A percentile compares a stretch with the other conserved stretches of the same genome.
These are phyloP conservation scores for Sepioteuthis lessoniana DNA, from an alignment of 2,888 invertebrate genomes.

Conservation along the genomic window DNA sequence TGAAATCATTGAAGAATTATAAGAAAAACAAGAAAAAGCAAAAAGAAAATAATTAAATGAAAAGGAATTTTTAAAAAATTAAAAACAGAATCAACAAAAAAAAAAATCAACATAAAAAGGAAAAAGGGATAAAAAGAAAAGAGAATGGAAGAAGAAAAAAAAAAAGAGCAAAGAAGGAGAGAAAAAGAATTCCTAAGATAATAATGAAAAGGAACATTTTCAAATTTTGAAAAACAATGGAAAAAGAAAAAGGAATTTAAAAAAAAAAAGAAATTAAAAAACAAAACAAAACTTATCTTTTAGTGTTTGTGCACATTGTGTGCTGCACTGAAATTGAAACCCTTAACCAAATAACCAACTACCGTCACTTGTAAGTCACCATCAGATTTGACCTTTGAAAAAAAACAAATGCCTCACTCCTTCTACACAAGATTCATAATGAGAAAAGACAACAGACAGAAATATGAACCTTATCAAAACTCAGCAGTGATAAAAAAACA, in stretches of 20 bases:
- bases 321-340: background rate
- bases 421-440: background rate
- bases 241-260: background rate
- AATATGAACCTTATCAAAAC: slow-evolving; percentile 33
- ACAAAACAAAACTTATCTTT: background rate
- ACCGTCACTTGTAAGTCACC: background rate
- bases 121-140: too few relatives aligned
- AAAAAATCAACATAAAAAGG: background rate
- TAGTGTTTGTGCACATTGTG: background rate
- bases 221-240: background rate
- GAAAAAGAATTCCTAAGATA: background rate
- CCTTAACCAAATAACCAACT: background rate
- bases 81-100: background rate
- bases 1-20: too few relatives aligned
- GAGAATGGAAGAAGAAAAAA: too few relatives aligned
- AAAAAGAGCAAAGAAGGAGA: background rate
- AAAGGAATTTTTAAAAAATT: too few relatives aligned
- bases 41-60: too few relatives aligned
- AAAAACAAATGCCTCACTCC: background rate
- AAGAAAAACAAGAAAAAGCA: too few relatives aligned
- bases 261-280: too few relatives aligned
- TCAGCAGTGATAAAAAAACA: background rate
- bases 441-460: background rate
- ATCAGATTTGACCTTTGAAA: background rate
- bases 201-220: too few relatives aligned